phyloP scores from a whole-genome alignment of 2,888 invertebrate species.

The Frankliniella intonsa region DNA sequence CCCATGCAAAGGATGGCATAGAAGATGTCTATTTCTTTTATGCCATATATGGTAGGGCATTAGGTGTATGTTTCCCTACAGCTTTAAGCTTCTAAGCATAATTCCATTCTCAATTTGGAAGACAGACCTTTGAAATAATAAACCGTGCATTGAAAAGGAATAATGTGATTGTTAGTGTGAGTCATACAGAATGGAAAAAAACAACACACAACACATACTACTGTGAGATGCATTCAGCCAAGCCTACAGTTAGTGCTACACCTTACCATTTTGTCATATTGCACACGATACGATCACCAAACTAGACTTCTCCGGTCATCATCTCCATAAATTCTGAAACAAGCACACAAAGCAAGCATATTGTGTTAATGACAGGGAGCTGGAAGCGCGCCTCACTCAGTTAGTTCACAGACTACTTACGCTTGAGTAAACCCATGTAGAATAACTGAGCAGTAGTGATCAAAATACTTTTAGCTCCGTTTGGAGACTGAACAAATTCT shows the following conservation, averaged over 20 bases:
- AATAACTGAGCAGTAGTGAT: not conserved
- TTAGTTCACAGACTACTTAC: constrained; percentile 19
- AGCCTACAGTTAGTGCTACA: constrained; percentile 18
- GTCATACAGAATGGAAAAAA: not conserved
- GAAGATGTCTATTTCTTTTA: constrained; percentile 3
- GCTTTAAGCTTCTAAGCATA: constrained; percentile 10
- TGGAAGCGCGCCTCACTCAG: constrained; percentile 21
- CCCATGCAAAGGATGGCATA: constrained; percentile 7
- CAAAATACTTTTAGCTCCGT: too few species aligned
- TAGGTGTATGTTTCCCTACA: not conserved
- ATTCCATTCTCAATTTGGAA: not conserved
- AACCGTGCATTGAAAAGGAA: not conserved
- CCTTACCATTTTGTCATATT: constrained; percentile 25
- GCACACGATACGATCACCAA: constrained; percentile 25
- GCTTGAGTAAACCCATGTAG: constrained; percentile 16
- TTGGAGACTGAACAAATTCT: too few species aligned
- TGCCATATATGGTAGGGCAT: not conserved
- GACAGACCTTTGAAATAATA: not conserved
- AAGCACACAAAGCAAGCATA: constrained; percentile 25
- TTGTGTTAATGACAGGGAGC: constrained; percentile 22
- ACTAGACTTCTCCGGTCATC: constrained; percentile 26
- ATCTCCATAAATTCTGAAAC: constrained; percentile 25
- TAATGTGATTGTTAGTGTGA: not conserved
- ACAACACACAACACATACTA: constrained; percentile 16
- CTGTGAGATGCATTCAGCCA: not conserved